Conservation (phyloP, 2,113 vertebrate genomes). For the Vireo altiloquus region DNA sequence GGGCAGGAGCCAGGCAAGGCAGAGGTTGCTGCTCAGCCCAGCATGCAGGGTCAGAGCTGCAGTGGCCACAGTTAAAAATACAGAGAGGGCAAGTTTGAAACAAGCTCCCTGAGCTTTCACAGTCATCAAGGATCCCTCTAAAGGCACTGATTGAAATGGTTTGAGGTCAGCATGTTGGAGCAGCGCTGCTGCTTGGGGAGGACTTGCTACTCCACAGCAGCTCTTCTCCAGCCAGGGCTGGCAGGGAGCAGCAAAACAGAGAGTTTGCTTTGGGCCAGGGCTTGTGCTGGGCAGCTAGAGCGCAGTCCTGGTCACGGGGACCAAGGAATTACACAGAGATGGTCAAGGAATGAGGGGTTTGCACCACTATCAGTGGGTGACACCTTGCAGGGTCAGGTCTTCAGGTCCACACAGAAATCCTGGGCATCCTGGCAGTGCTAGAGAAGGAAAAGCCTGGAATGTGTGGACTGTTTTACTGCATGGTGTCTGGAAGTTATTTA, state of each 20-base stretch:
- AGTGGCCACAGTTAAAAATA: neutral
- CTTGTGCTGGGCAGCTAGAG: neutral
- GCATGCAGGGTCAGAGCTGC: neutral
- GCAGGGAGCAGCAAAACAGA: neutral
- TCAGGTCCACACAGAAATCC: neutral
- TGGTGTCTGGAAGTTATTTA: neutral
- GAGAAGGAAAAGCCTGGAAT: neutral
- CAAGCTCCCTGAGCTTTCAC: neutral
- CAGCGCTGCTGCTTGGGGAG: neutral
- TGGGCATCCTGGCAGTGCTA: accelerated
- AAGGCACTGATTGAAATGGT: neutral
- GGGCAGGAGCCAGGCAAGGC: neutral
- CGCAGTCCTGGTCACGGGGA: accelerated
- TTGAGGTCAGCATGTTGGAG: neutral
- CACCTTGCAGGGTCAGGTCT: neutral
- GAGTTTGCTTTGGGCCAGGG: neutral
- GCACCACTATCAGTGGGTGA: neutral
- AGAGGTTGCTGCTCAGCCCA: neutral
- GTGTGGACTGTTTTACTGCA: neutral
- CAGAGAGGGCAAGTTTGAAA: neutral
- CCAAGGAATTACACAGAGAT: accelerated
- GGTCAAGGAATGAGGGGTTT: neutral
- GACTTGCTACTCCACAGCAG: accelerated
- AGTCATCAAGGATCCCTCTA: neutral
- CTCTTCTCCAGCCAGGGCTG: neutral